These are phyloP conservation scores for Arrhamphus sclerolepis DNA, from an alignment of 2,797 vertebrate genomes.

Conservation along the genomic window DNA sequence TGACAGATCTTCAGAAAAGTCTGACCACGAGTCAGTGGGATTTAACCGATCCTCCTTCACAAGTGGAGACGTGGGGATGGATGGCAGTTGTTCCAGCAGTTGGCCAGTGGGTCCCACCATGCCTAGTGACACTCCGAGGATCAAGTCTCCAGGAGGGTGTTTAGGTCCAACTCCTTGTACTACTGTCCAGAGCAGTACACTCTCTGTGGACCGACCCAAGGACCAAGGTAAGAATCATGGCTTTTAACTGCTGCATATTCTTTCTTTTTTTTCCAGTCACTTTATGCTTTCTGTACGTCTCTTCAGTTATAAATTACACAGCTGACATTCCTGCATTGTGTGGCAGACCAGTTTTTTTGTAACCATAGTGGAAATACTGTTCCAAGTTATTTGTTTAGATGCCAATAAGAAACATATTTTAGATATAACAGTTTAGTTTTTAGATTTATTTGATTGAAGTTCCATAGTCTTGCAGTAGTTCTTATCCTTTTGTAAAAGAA, in stretches of 20 bases:
- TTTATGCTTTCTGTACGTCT: no score
- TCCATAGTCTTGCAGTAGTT: no score
- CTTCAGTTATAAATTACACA: no score
- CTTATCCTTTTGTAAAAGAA: no score
- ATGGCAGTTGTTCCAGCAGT: conserved; percentile 86
- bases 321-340: no score
- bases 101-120: conserved; percentile 86
- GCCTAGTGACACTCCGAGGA: conserved; percentile 84
- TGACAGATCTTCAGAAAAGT: conserved; percentile 93
- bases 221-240: conserved; percentile 83
- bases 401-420: no score
- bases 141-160: conserved; percentile 82
- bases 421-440: no score
- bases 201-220: conserved; percentile 86
- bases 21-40: conserved; percentile 89
- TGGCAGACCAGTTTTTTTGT: no score
- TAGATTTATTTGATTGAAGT: no score
- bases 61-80: conserved; percentile 88
- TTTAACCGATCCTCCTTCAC: conserved; percentile 86
- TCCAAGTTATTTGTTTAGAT: no score
- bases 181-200: conserved; percentile 86
- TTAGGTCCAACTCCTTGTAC: conserved; percentile 89
- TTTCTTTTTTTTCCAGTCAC: background rate
- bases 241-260: conserved; percentile 8
- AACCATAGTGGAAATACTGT: no score